Evolutionary conservation across 2,797 vertebrate genomes (phyloP).

Genomic region (Meriones psammophilus): DNA sequence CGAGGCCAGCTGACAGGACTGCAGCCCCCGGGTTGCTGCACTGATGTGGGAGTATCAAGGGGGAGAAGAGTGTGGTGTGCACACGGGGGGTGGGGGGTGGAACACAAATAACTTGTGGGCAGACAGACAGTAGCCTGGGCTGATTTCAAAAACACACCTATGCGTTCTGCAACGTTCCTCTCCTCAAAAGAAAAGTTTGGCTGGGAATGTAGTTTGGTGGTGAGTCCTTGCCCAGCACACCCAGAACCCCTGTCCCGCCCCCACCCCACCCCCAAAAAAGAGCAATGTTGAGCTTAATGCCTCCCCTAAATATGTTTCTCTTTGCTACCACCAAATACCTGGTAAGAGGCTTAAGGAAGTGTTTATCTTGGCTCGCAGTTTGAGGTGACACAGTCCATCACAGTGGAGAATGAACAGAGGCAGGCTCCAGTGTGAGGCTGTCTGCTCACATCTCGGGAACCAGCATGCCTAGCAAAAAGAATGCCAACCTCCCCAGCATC

Average conservation of each 20-base stretch:
- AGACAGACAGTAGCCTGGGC: background rate
- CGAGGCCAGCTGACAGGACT: background rate
- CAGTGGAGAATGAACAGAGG: background rate
- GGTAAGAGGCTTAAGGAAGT: background rate
- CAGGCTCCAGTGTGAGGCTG: background rate
- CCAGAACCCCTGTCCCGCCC: background rate
- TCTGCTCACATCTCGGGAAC: background rate
- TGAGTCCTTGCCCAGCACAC: background rate
- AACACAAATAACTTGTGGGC: background rate
- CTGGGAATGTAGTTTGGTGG: background rate
- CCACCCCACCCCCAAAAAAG: background rate
- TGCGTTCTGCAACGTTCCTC: background rate
- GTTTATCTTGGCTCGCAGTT: background rate
- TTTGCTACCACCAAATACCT: background rate
- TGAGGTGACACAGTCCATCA: background rate
- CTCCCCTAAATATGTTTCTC: background rate
- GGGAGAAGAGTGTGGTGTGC: background rate
- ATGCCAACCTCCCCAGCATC: background rate
- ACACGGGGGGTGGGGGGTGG: background rate
- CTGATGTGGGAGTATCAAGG: background rate
- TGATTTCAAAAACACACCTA: slow-evolving; percentile 11
- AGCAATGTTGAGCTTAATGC: background rate
- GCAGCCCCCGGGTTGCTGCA: background rate
- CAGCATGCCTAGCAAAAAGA: background rate
- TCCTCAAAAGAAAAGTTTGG: background rate